phyloP scores from a whole-genome alignment of 2,888 invertebrate species.

The Macrophya alboannulata region DNA sequence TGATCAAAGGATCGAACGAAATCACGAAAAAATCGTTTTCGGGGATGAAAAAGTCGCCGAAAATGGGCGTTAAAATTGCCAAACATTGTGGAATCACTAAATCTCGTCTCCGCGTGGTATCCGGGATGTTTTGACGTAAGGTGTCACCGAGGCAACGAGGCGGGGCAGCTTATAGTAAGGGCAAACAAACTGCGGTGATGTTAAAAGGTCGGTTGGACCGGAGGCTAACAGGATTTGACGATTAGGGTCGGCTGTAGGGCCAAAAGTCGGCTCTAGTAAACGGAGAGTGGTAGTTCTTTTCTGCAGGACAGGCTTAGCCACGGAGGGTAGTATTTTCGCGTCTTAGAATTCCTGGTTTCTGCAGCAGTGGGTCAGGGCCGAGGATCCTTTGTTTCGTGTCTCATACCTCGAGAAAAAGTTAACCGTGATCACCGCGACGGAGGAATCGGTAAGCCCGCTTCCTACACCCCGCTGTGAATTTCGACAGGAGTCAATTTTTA shows the following conservation, averaged over 20 bases:
- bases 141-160: conserved; percentile 55
- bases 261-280: neutral
- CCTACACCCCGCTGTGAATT: conserved; percentile 42
- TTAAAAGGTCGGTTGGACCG: conserved; percentile 7
- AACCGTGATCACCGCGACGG: conserved; percentile 13
- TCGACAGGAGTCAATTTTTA: conserved; percentile 55
- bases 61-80: neutral
- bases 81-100: neutral
- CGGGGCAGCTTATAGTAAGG: conserved; percentile 43
- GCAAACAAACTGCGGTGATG: conserved; percentile 40
- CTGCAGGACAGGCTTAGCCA: neutral
- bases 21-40: too few species aligned
- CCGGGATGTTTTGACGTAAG: conserved; percentile 49
- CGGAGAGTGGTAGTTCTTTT: neutral
- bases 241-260: conserved; percentile 14
- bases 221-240: conserved; percentile 46
- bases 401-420: neutral
- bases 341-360: neutral
- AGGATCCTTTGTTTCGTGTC: conserved; percentile 26
- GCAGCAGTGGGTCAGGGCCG: conserved; percentile 46
- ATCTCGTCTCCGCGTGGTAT: neutral
- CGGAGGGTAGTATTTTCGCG: conserved; percentile 13
- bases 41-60: neutral
- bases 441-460: neutral
- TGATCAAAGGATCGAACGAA: neutral